Percentiles rank a stretch among this genome's conserved stretches.
These are phyloP conservation scores for Ctenochaetus hawaiiensis DNA, from an alignment of 2,797 vertebrate genomes.

Conservation along the genomic window DNA sequence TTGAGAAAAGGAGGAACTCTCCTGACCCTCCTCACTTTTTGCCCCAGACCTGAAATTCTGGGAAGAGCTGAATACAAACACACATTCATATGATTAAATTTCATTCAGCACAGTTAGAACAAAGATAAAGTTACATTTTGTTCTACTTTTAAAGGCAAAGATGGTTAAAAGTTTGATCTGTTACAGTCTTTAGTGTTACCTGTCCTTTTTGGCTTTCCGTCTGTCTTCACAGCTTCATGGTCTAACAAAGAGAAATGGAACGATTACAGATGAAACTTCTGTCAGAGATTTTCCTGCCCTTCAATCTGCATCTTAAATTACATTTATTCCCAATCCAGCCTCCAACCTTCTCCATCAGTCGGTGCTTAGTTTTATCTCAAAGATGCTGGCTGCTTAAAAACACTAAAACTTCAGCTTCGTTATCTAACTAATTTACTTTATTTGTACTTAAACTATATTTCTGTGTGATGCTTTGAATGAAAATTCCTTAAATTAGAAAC, in stretches of 20 bases:
- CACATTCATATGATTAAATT: not conserved
- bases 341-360: no score
- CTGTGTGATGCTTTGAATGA: no score
- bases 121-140: accelerated
- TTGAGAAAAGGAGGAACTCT: constrained; percentile 47
- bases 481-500: not conserved
- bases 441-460: no score
- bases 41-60: constrained; percentile 47
- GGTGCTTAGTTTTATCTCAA: no score
- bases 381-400: no score
- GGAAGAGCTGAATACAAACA: constrained; percentile 65
- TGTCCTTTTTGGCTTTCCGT: constrained; percentile 48
- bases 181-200: constrained; percentile 41
- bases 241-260: constrained; percentile 33
- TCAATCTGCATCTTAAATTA: no score
- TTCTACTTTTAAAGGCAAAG: not conserved
- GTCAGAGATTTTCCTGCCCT: no score
- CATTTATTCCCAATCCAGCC: no score
- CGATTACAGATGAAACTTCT: not conserved
- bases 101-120: not conserved
- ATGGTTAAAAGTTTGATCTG: accelerated
- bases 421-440: no score
- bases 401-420: no score
- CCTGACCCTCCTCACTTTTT: constrained; percentile 32
- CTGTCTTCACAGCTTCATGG: constrained; percentile 43